Conservation (phyloP, 2,888 invertebrate genomes). For the Exocentrus adspersus region DNA sequence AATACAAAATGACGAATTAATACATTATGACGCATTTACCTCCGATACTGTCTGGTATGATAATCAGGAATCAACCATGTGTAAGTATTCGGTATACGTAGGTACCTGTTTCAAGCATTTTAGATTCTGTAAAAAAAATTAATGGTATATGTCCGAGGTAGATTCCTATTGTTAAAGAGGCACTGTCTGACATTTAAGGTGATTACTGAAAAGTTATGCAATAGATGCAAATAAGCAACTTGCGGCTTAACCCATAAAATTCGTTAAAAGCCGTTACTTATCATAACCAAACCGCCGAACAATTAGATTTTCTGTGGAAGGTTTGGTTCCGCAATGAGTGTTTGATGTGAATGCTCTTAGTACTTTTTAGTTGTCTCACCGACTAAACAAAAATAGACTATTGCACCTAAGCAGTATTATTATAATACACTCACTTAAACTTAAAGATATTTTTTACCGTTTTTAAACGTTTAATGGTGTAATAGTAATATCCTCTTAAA, state of each 20-base stretch:
- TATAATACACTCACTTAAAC: slow-evolving; percentile 12
- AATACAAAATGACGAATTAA: no score
- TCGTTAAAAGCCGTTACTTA: background rate
- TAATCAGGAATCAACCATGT: no score
- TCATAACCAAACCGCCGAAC: background rate
- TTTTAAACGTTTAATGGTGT: background rate
- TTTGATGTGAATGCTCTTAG: no score
- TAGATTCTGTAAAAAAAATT: no score
- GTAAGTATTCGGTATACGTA: no score
- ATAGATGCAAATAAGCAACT: background rate
- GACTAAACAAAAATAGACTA: background rate
- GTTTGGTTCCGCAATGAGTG: background rate
- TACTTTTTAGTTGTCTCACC: background rate
- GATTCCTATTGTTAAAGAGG: background rate
- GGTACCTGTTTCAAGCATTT: background rate
- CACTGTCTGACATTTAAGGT: background rate
- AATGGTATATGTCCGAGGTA: no score
- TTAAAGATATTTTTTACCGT: background rate
- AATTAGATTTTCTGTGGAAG: slow-evolving; percentile 3
- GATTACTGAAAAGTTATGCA: background rate
- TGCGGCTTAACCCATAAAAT: background rate
- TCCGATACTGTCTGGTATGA: no score
- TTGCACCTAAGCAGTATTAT: slow-evolving; percentile 2
- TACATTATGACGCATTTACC: no score
- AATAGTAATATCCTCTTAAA: slow-evolving; percentile 8